Base-by-base conservation (phyloP, 2,797 vertebrate genomes). In the Phataginus tetradactyla region DNA sequence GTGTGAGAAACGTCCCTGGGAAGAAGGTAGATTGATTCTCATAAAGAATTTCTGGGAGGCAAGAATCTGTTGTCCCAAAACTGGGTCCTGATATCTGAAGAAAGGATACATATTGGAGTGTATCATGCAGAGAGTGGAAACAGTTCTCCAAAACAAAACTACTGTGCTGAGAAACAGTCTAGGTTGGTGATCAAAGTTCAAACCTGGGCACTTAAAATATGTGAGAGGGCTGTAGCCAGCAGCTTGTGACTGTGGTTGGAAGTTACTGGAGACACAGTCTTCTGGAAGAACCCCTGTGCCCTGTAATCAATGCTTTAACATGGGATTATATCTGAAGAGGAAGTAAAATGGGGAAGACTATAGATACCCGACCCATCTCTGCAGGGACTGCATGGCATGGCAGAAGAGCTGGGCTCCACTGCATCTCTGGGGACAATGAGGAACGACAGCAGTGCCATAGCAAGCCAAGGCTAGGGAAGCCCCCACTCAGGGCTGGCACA, bases 341-440 rank as follows among this genome's bases (percentile, higher is more conserved):
- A 77, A 49, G 4, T 39, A 45, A 51, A 34, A 51, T 3, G 13
- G n/a, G 55, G 13, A 18, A 6, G 7, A 1, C 11, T 32, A 7
- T 61, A 39, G 32, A 42, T 12, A 61, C 32, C 86, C 5, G 1
- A 8, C 7, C 2, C 0, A 0, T 49, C 39, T 57, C 23, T 1
- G 2, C 12, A 37, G n/a, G 61, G 29, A 74, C 42, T 0, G 4
- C 7, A 39, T 13, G 49, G 83, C 4, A 87, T 29, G 29, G 20
- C 49, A 61, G n/a, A 49, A 55, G 10, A 25, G 13, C 3, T 1
- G 4, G 10, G 20, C 34, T 21, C 53, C 45, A 23, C 27, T 34
- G 12, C 12, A 81, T 4, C 66, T 4, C 7, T 4, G 32, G 27
- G 11, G 9, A 7, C 4, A 25, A 10, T 3, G 3, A 61, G 37